Evolutionary conservation across 2,797 vertebrate species (phyloP), one percentile per base, ranked within the genome.

Genomic region (Miichthys miiuy): DNA sequence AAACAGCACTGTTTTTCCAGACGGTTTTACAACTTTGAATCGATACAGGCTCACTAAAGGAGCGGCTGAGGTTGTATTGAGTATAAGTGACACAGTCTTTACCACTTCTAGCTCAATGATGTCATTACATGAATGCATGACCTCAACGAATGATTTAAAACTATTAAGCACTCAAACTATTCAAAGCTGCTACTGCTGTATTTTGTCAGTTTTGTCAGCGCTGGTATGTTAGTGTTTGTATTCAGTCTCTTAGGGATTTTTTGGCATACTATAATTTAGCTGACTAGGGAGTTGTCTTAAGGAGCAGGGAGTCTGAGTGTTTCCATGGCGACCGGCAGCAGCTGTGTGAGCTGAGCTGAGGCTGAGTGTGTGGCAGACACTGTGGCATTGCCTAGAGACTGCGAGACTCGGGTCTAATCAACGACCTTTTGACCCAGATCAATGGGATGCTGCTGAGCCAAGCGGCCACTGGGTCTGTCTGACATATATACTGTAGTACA

Each of bases 371-470:
- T 83, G 88, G 86, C 90, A 93, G 90, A 90, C 87, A 82, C 69
- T 84, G 86, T 87, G 87, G 85, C 90, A 87, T 85, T 79, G 90
- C 90, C 80, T 79, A 75, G 91, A 90, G 87, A 89, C 90, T 69
- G 71, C 27, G 58, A 77, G 83, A 66, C 84, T 81, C 71, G 0
- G 34, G 79, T 79, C 85, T 92, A 87, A 93, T 95, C 93, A 87
- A 83, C 77, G 91, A 94, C 95, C 94, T 91, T 91, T 91, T 94
- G 93, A 95, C 94, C 94, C 84, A 86, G 90, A 92, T 94, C 93
- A 92, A 94, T 95, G 85, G 47, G 41, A 51, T 42, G 82, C 51
- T 75, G 73, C 85, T 74, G 86, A 81, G 80, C 81, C 80, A 62
- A 71, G 88, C 83, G 76, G 79, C 82, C 81, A 71, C 55, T 11